phyloP scores from a whole-genome alignment of 2,888 invertebrate species.

The Oxytorus armatus region DNA sequence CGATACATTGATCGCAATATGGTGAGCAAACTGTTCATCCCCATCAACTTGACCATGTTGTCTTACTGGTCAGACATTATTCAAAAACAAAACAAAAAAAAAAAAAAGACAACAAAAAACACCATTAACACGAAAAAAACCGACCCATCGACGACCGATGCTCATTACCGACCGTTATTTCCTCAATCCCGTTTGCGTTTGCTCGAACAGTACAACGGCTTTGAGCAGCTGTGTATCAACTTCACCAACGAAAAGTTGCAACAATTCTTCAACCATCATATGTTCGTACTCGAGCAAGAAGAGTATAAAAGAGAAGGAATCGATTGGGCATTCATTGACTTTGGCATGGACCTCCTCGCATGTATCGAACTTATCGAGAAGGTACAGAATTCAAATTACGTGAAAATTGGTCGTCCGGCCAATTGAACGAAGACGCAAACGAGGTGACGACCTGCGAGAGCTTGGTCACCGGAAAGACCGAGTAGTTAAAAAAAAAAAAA shows the following conservation, averaged over 20 bases:
- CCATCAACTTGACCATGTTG: conserved; percentile 10
- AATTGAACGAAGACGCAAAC: background rate
- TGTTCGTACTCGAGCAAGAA: conserved; percentile 99
- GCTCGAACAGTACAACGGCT: conserved; percentile 92
- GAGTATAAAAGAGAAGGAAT: conserved; percentile 98
- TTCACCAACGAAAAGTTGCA: conserved; percentile 99
- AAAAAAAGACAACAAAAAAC: too few relatives aligned
- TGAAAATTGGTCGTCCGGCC: conserved; percentile 23
- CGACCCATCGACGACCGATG: background rate
- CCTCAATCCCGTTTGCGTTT: conserved; percentile 63
- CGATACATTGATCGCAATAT: background rate
- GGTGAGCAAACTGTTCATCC: background rate
- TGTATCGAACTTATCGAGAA: conserved; percentile 98
- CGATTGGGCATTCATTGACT: conserved; percentile 98
- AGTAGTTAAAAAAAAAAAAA: conserved; percentile 9
- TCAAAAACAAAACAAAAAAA: too few relatives aligned
- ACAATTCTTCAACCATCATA: conserved; percentile 99
- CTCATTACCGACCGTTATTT: conserved; percentile 45
- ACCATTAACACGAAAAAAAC: conserved; percentile 50
- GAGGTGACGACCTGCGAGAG: conserved; percentile 39
- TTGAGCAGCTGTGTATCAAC: conserved; percentile 99
- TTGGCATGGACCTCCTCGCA: conserved; percentile 97
- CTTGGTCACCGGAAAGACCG: conserved; percentile 32
- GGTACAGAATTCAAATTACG: conserved; percentile 85
- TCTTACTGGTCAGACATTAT: conserved; percentile 26